A percentile compares a stretch with the other conserved stretches of the same genome.
phyloP scores from a whole-genome alignment of 2,797 vertebrate genomes.

The Sebastes cheni region DNA sequence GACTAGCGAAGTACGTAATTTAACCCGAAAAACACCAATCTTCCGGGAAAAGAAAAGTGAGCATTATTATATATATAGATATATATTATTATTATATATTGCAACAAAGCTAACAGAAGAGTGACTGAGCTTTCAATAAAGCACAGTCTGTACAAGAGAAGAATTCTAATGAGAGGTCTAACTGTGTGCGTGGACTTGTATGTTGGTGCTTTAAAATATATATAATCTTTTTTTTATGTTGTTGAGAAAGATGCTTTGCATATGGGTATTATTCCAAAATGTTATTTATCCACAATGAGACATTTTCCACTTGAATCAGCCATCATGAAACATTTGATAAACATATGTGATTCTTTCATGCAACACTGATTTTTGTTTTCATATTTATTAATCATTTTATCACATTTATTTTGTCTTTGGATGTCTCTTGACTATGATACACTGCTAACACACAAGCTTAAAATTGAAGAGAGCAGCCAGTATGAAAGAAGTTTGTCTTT shows the following conservation, averaged over 20 bases:
- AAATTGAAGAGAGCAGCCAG: not conserved
- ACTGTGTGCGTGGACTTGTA: not conserved
- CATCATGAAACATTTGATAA: not conserved
- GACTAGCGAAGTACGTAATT: not conserved
- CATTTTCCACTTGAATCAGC: not conserved
- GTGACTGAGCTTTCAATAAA: not conserved
- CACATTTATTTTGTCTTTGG: not conserved
- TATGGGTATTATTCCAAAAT: not conserved
- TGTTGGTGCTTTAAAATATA: not conserved
- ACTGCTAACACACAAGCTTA: not conserved
- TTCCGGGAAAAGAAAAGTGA: not conserved
- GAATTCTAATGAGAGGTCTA: not conserved
- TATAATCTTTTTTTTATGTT: not conserved
- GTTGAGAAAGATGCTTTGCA: not conserved
- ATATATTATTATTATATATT: too few species aligned
- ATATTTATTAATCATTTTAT: not conserved
- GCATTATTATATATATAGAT: too few species aligned
- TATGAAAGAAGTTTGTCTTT: not conserved
- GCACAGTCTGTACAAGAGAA: not conserved
- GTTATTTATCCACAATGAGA: not conserved
- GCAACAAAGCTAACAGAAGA: not conserved
- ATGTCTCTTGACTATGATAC: not conserved
- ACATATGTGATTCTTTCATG: not conserved
- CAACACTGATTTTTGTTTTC: not conserved
- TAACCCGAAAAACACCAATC: not conserved